Base-by-base conservation (phyloP, 2,888 invertebrate genomes). In the Zhuqinia jingwanae region DNA sequence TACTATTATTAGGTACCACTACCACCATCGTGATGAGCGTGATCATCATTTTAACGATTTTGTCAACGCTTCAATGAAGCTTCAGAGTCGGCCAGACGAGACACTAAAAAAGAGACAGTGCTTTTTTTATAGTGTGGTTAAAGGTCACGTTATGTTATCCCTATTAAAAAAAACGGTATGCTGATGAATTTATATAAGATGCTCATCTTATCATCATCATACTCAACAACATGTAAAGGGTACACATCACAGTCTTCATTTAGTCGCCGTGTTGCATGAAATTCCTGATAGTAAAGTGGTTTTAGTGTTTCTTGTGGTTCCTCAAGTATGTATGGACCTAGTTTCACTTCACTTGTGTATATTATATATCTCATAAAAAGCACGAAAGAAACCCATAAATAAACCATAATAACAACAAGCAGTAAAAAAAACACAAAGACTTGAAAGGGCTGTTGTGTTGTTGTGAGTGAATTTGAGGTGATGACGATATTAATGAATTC, bases 401-500 rank as follows among this genome's bases (percentile, higher is more conserved):
- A 75, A 82, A n/a, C 30, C 60, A 78, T 60, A n/a, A 60, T 22
- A 60, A 60, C n/a, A 27, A 27, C 25, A 6, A 56, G 22, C 47
- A 11, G 8, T 20, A 75, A 53, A n/a, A n/a, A 2, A 17, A 27
- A 27, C 2, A 30, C 1, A 75, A 53, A 3, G 10, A 45, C 25
- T 47, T 42, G 20, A 45, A 42, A 42, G 30, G 42, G 45, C 15
- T 27, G n/a, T 36, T 8, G 8, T 36, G 50, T 10, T 8, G n/a
- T 50, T 15, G n/a, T 47, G 15, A 10, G 50, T 50, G 30, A 30
- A 36, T 56, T 36, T 45, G 77, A 60, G 53, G 63, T 75, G 79
- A 63, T 79, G 85, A 75, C 60, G 79, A 79, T 70, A 75, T 75
- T 65, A 85, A 85, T 79, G 79, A 47, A 70, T 73, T 79, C 53